Evolutionary conservation across 2,888 invertebrate genomes (phyloP).

Genomic region (Mesorhabditis sp.): DNA sequence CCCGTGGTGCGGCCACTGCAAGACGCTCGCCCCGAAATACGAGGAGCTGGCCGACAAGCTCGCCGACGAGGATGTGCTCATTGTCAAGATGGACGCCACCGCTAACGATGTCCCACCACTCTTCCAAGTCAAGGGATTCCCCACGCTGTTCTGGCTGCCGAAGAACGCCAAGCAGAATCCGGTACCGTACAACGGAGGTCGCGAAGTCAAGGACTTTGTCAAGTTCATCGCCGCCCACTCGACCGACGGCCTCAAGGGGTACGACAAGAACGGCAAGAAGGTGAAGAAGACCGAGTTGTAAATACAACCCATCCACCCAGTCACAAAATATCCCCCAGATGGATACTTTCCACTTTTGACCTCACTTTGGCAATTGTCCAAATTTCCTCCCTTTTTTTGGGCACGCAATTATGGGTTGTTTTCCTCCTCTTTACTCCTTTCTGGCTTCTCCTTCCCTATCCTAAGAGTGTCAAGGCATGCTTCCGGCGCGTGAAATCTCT

Average conservation of each 20-base stretch:
- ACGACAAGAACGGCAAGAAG: conserved; percentile 76
- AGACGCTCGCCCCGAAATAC: conserved; percentile 84
- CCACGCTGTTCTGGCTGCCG: conserved; percentile 91
- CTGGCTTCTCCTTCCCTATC: too few relatives aligned
- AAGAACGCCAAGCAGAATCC: conserved; percentile 69
- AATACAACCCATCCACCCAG: too few relatives aligned
- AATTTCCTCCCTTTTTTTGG: too few relatives aligned
- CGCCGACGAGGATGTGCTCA: conserved; percentile 76
- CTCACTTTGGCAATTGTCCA: too few relatives aligned
- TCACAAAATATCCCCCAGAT: too few relatives aligned
- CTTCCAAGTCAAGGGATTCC: conserved; percentile 92
- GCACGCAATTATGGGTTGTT: too few relatives aligned
- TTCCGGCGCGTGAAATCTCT: too few relatives aligned
- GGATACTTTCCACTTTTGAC: too few relatives aligned
- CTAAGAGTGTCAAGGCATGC: too few relatives aligned
- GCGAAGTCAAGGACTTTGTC: conserved; percentile 86
- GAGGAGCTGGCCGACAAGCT: conserved; percentile 82
- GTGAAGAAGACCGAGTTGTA: conserved; percentile 60
- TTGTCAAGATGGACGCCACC: conserved; percentile 97
- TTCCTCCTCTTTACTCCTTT: too few relatives aligned
- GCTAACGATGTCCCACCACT: conserved; percentile 90
- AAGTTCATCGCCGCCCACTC: conserved; percentile 89
- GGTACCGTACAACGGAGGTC: conserved; percentile 74
- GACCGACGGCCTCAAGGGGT: conserved; percentile 80
- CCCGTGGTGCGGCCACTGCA: conserved; percentile 98